phyloP scores from a whole-genome alignment of 2,888 invertebrate genomes.

The Lamproptera curius region DNA sequence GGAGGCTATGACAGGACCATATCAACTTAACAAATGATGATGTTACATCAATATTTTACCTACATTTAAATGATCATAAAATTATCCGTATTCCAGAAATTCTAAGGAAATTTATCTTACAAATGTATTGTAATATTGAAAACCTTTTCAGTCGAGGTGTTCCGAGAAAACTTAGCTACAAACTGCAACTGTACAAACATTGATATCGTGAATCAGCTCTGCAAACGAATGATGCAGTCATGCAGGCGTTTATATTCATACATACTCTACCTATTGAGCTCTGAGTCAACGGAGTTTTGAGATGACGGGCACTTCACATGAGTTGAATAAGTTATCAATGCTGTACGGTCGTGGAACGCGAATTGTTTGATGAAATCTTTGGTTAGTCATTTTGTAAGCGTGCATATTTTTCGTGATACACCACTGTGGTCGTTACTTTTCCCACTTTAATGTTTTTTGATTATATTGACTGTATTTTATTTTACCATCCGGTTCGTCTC shows the following conservation, averaged over 20 bases:
- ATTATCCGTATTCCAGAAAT: too few relatives aligned
- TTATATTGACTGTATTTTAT: too few relatives aligned
- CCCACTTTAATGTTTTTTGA: too few relatives aligned
- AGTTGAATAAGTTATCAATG: slow-evolving; percentile 16
- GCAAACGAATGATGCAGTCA: slow-evolving; percentile 20
- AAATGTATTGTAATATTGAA: too few relatives aligned
- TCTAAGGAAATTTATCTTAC: too few relatives aligned
- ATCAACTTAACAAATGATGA: too few relatives aligned
- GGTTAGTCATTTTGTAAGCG: slow-evolving; percentile 15
- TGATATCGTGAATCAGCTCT: slow-evolving; percentile 19
- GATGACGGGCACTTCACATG: slow-evolving; percentile 15
- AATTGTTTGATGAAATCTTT: slow-evolving; percentile 20
- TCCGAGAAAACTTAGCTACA: not conserved
- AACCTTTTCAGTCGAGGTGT: too few relatives aligned
- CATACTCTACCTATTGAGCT: slow-evolving; percentile 9
- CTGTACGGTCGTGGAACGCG: slow-evolving; percentile 13
- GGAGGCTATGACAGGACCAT: too few relatives aligned
- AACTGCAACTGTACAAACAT: not conserved
- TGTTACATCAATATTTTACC: too few relatives aligned
- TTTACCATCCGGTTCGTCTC: too few relatives aligned
- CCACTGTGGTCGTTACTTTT: not conserved
- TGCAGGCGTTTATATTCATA: not conserved
- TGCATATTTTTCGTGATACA: not conserved
- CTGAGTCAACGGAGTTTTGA: slow-evolving; percentile 17
- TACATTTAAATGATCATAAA: too few relatives aligned